Evolutionary conservation across 2,797 vertebrate species (phyloP), one percentile per base, ranked within the genome.

Genomic region (Oophaga sylvatica): DNA sequence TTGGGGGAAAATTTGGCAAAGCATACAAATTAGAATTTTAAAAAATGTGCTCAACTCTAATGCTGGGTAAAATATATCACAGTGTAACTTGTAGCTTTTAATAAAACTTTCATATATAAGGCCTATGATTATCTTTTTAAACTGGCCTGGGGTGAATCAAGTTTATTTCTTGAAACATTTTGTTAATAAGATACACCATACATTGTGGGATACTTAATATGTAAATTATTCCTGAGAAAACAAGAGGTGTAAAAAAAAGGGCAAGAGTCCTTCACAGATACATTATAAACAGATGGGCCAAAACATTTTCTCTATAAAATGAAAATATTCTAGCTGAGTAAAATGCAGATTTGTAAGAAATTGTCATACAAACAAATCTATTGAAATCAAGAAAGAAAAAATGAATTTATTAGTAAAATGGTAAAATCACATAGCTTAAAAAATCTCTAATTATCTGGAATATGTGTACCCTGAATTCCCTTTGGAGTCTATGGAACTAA

Each of bases 231-330:
- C 8, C 70, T 41, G 41, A 73, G 19, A 73, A 73, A 73, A 45
- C 1, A 19, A 63, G 45, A 53, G 53, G 57, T 35, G 45, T 62
- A 41, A 80, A 80, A 80, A 17, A 57, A 35, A 9, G 56, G 12
- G 11, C 57, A 60, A 60, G 57, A 31, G 29, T 35, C 26, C 77
- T 79, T 60, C 77, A 29, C 76, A 79, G 26, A 79, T 59, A 62
- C 17, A 35, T 41, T 19, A 80, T 35, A 62, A 80, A 80, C 78
- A 80, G 78, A 80, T 80, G 78, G 78, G 26, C 26, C 17, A 35
- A 41, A 19, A 17, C 16, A 73, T 70, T 31, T 70, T 70, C 5
- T 4, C 67, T 70, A 70, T 31, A 70, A 35, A 31, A 11, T 26
- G 56, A 79, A 79, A 31, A 19, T 59, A 35, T 62, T 80, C 19